Percentiles rank a stretch among this genome's conserved stretches.
These are phyloP conservation scores for Trichacis sp. DNA, from an alignment of 2,888 invertebrate species.

Conservation along the genomic window DNA sequence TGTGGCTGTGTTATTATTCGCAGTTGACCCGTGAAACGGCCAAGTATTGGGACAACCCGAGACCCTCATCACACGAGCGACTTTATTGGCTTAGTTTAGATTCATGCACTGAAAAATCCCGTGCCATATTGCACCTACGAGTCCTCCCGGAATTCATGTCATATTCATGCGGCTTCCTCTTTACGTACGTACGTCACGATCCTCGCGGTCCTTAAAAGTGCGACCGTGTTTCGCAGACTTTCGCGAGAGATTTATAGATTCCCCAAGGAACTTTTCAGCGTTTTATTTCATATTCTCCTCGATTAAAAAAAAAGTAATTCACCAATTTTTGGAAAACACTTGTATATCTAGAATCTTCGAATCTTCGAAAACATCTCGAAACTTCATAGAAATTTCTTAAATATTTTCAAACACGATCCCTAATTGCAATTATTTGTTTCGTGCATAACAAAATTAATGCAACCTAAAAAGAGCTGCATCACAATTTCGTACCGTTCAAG, in stretches of 20 bases:
- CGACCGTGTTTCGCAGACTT: slow-evolving; percentile 7
- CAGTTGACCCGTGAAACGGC: background rate
- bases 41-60: background rate
- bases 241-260: slow-evolving; percentile 6
- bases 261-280: background rate
- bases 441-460: no score
- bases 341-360: no score
- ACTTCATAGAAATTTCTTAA: no score
- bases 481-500: no score
- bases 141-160: slow-evolving; percentile 1
- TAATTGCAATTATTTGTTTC: no score
- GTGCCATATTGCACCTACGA: slow-evolving; percentile 7
- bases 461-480: no score
- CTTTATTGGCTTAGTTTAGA: slow-evolving; percentile 7
- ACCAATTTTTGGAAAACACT: no score
- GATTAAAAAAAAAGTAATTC: no score
- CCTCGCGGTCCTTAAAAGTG: slow-evolving; percentile 4
- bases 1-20: no score
- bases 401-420: no score
- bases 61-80: slow-evolving; percentile 3
- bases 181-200: background rate
- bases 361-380: no score
- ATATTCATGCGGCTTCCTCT: slow-evolving; percentile 4
- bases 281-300: no score
- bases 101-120: slow-evolving; percentile 5